Conservation (phyloP, 2,888 invertebrate genomes). For the Leucozona laternaria region DNA sequence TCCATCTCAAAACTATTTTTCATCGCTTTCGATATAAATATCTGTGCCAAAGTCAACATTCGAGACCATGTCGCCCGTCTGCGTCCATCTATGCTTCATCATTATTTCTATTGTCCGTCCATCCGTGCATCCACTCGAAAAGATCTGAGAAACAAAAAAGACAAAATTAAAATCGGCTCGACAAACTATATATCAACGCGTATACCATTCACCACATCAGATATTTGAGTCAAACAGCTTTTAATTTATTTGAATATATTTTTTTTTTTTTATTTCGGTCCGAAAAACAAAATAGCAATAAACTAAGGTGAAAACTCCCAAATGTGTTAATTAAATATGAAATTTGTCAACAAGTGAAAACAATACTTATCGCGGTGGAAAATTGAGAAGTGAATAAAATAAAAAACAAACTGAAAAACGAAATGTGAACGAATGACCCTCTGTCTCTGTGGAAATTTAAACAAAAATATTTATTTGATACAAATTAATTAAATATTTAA, state of each 20-base stretch:
- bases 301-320: slow-evolving; percentile 47
- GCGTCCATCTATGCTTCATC: slow-evolving; percentile 58
- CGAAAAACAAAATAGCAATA: neutral
- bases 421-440: slow-evolving; percentile 55
- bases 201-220: slow-evolving; percentile 44
- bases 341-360: slow-evolving; percentile 39
- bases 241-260: slow-evolving; percentile 52
- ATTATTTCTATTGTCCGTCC: slow-evolving; percentile 54
- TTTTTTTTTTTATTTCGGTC: slow-evolving; percentile 7
- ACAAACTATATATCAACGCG: slow-evolving; percentile 33
- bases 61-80: slow-evolving; percentile 56
- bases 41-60: slow-evolving; percentile 69
- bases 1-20: slow-evolving; percentile 41
- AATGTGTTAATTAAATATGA: slow-evolving; percentile 38
- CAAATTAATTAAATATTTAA: slow-evolving; percentile 16
- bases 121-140: slow-evolving; percentile 35
- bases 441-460: slow-evolving; percentile 3
- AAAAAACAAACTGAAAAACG: slow-evolving; percentile 20
- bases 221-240: slow-evolving; percentile 40
- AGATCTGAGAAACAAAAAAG: slow-evolving; percentile 18
- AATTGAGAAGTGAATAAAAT: slow-evolving; percentile 6
- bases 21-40: slow-evolving; percentile 62
- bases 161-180: slow-evolving; percentile 27
- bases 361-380: slow-evolving; percentile 14
- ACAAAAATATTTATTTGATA: slow-evolving; percentile 21